Base-by-base conservation (phyloP, 2,113 vertebrate species). In the Tupaia tana region DNA sequence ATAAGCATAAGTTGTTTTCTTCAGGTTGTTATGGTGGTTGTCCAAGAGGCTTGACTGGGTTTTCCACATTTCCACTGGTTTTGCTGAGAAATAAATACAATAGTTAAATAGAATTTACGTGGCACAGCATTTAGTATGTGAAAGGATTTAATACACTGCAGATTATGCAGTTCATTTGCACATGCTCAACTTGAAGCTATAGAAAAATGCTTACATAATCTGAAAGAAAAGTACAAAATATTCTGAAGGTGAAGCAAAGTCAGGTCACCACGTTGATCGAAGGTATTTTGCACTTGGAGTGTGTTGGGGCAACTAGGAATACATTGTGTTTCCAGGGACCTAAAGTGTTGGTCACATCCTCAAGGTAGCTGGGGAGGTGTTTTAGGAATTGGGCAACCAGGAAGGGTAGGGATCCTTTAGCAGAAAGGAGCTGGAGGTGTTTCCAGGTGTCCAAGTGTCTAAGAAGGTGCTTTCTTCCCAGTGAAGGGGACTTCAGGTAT, bases 241-340 rank as follows among this genome's bases (percentile, higher is more conserved):
- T n/a, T 34, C 22, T 78, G 63, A 29, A 83, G 7, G 63, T 19
- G 4, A 9, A 80, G 54, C n/a, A 13, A 15, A 20, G 54, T 34
- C 10, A 14, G 10, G 16, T 61, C 29, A 16, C 10, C 64, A 16
- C 14, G 7, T 2, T 0, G 9, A 11, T 2, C 0, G 9, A 11
- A 25, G 66, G 59, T 5, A 19, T 22, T 20, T n/a, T 77, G 13
- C 0, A 18, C 18, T 9, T 13, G 6, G 3, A 66, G 29, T 20
- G 15, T 56, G 3, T 29, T 22, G 75, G 64, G 70, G 7, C 7
- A 11, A 6, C 43, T 14, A n/a, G 15, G 29, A 75, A 54, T 31
- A 59, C 0, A 6, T 31, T 4, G 67, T 22, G 3, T 54, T 88
- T 89, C 10, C 43, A 29, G 61, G 18, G 25, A 69, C 61, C 19